These are phyloP conservation scores for Castor canadensis DNA, from an alignment of 2,113 vertebrate genomes.

Conservation along the genomic window DNA sequence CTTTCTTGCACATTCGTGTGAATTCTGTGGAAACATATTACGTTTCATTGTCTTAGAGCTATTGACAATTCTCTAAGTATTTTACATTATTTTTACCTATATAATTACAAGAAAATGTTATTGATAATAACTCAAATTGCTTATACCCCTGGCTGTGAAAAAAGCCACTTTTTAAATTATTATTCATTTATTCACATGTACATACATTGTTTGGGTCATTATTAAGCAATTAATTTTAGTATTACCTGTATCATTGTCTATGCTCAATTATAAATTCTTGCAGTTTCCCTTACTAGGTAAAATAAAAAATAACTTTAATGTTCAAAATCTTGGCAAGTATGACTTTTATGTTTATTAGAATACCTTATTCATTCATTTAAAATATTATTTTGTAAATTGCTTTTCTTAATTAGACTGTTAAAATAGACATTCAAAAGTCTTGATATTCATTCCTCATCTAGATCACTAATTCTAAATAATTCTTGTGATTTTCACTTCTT, in stretches of 20 bases:
- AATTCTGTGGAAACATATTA: neutral
- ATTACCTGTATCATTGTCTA: neutral
- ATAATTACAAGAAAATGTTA: neutral
- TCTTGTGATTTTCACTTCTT: neutral
- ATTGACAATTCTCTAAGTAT: neutral
- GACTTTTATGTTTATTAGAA: neutral
- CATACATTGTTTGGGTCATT: too few relatives aligned
- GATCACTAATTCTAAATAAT: neutral
- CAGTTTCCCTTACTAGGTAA: neutral
- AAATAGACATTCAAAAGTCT: neutral
- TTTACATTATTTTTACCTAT: neutral
- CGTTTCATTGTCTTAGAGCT: neutral
- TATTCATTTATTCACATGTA: too few relatives aligned
- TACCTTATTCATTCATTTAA: neutral
- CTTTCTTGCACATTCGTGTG: neutral
- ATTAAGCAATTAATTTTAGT: neutral
- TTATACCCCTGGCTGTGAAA: neutral
- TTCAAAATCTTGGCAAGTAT: neutral
- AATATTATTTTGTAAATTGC: neutral
- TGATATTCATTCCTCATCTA: neutral
- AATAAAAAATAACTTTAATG: too few relatives aligned
- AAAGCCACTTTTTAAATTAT: neutral
- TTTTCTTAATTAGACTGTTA: neutral
- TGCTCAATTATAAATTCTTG: neutral
- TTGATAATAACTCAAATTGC: neutral